Conservation (phyloP, 2,797 vertebrate species). For the Ciconia nigra region DNA sequence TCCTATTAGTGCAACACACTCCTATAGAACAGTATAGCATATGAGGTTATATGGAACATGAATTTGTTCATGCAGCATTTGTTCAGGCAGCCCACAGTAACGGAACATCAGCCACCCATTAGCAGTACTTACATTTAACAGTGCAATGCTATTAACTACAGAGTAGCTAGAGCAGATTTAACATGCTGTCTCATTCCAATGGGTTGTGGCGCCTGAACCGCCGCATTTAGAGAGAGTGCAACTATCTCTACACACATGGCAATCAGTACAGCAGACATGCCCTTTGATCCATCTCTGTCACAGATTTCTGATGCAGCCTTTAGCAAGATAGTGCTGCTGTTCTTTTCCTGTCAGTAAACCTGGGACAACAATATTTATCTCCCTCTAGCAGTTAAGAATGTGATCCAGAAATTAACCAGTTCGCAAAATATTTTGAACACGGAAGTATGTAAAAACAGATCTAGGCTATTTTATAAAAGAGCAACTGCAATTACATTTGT, state of each 20-base stretch:
- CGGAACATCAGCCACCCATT: not conserved
- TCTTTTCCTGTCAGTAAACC: not conserved
- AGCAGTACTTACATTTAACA: not conserved
- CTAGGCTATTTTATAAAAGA: not conserved
- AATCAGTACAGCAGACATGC: not conserved
- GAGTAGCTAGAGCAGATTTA: not conserved
- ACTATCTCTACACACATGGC: not conserved
- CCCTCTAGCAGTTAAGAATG: not conserved
- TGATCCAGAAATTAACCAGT: not conserved
- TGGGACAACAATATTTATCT: not conserved
- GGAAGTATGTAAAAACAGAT: not conserved
- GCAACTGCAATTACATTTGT: not conserved
- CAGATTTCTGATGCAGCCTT: not conserved
- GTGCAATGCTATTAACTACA: not conserved
- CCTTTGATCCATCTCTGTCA: not conserved
- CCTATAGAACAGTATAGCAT: rapidly evolving
- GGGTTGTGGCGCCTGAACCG: not conserved
- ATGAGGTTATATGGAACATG: not conserved
- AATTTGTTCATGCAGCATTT: no score
- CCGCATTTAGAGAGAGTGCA: not conserved
- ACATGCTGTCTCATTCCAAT: not conserved
- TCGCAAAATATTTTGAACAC: not conserved
- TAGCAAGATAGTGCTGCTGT: not conserved
- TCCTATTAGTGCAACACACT: not conserved
- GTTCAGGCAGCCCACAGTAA: not conserved